Evolutionary conservation across 2,888 invertebrate genomes (phyloP).

Genomic region (Troides oblongomaculatus): DNA sequence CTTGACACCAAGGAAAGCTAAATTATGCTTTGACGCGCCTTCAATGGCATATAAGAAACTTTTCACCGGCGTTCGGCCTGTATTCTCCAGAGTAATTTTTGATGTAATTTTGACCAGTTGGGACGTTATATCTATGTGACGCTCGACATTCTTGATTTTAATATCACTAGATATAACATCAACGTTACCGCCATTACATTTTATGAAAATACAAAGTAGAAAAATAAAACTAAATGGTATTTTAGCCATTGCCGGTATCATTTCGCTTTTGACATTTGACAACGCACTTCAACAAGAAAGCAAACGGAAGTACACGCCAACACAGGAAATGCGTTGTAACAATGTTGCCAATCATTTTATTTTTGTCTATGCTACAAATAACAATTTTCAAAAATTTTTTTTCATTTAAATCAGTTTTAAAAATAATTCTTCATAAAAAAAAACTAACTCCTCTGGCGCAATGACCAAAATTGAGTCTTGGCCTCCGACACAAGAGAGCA

Average conservation of each 20-base stretch:
- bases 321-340: constrained; percentile 43
- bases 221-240: constrained; percentile 57
- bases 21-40: constrained; percentile 77
- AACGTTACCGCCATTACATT: constrained; percentile 57
- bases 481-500: too few relatives aligned
- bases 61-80: constrained; percentile 85
- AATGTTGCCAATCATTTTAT: neutral
- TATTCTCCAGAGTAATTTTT: constrained; percentile 91
- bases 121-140: constrained; percentile 91
- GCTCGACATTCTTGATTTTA: constrained; percentile 88
- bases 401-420: too few relatives aligned
- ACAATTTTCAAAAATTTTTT: too few relatives aligned
- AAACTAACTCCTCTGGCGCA: too few relatives aligned
- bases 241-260: constrained; percentile 69
- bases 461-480: too few relatives aligned
- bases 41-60: constrained; percentile 87
- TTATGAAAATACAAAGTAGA: constrained; percentile 51
- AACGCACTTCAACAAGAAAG: constrained; percentile 45
- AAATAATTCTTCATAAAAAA: too few relatives aligned
- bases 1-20: constrained; percentile 88
- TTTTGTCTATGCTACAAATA: neutral
- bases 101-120: constrained; percentile 92
- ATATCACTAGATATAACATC: constrained; percentile 80
- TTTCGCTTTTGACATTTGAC: constrained; percentile 59
- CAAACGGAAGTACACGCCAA: constrained; percentile 72